A percentile compares a stretch with the other conserved stretches of the same genome.
Conservation (phyloP, 2,888 invertebrate species). For the Bedellia somnulentella region DNA sequence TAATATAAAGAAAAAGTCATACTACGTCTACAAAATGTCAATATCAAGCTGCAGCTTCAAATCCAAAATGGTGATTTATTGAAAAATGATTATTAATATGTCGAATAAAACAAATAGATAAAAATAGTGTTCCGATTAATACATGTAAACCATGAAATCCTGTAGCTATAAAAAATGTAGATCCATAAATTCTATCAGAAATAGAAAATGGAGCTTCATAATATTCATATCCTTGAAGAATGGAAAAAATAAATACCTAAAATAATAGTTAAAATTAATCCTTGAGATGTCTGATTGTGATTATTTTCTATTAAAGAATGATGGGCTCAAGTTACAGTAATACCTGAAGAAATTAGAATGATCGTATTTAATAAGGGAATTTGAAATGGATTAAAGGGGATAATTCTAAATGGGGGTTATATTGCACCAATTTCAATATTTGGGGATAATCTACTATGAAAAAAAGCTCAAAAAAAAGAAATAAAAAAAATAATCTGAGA, state of each 20-base stretch:
- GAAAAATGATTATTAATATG: no score
- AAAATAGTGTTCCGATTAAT: slow-evolving; percentile 51
- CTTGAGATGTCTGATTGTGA: slow-evolving; percentile 35
- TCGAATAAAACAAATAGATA: slow-evolving; percentile 26
- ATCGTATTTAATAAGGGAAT: slow-evolving; percentile 74
- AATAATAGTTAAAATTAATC: slow-evolving; percentile 53
- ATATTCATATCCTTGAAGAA: slow-evolving; percentile 71
- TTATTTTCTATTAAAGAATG: slow-evolving; percentile 41
- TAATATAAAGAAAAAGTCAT: slow-evolving; percentile 48
- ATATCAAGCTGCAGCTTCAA: slow-evolving; percentile 41
- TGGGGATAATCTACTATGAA: slow-evolving; percentile 44
- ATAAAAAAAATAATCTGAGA: slow-evolving; percentile 68
- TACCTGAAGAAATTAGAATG: slow-evolving; percentile 70
- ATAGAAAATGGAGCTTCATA: slow-evolving; percentile 53
- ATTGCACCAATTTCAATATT: slow-evolving; percentile 37
- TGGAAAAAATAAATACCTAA: slow-evolving; percentile 68
- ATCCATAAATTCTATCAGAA: slow-evolving; percentile 63
- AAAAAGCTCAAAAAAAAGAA: slow-evolving; percentile 64
- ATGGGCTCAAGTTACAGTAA: slow-evolving; percentile 65
- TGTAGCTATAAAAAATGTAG: slow-evolving; percentile 72
- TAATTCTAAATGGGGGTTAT: slow-evolving; percentile 68
- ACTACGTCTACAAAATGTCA: slow-evolving; percentile 43
- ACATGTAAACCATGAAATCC: slow-evolving; percentile 78
- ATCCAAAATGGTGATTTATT: slow-evolving; percentile 32
- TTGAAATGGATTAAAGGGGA: slow-evolving; percentile 67